phyloP scores from a whole-genome alignment of 1,140 invertebrate genomes.

The Portunus trituberculatus region DNA sequence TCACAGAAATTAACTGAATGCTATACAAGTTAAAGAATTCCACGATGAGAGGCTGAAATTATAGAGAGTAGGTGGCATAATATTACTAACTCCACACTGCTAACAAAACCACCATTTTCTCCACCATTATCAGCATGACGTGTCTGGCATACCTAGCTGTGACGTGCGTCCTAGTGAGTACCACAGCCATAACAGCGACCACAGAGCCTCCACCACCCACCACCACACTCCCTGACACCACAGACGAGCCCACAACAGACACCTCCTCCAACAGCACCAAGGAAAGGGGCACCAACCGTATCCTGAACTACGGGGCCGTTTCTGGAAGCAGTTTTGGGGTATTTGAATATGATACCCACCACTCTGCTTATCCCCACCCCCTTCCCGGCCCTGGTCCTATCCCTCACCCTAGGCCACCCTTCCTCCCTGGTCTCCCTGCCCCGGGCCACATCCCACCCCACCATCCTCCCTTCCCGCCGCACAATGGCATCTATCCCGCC shows the following conservation, averaged over 20 bases:
- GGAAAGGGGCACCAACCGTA: constrained; percentile 7
- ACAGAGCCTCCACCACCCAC: not conserved
- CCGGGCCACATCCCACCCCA: not conserved
- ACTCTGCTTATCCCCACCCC: not conserved
- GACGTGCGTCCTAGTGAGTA: not conserved
- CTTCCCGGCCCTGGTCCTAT: not conserved
- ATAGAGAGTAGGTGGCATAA: too few species aligned
- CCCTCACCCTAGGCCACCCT: not conserved
- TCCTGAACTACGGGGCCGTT: not conserved
- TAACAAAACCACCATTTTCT: not conserved
- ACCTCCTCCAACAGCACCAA: not conserved
- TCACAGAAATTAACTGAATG: too few species aligned
- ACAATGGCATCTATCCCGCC: not conserved
- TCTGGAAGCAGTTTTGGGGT: not conserved
- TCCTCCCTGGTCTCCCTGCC: not conserved
- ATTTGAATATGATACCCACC: not conserved
- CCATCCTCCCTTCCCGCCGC: not conserved
- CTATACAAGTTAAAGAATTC: too few species aligned
- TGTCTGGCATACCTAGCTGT: not conserved
- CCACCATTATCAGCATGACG: not conserved
- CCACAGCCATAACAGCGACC: not conserved
- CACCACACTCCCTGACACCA: not conserved
- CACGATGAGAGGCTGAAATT: too few species aligned
- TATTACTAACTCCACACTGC: too few species aligned
- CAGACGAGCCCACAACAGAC: not conserved